Conservation (phyloP, 2,797 vertebrate species). For the Arctocebus calabarensis region DNA sequence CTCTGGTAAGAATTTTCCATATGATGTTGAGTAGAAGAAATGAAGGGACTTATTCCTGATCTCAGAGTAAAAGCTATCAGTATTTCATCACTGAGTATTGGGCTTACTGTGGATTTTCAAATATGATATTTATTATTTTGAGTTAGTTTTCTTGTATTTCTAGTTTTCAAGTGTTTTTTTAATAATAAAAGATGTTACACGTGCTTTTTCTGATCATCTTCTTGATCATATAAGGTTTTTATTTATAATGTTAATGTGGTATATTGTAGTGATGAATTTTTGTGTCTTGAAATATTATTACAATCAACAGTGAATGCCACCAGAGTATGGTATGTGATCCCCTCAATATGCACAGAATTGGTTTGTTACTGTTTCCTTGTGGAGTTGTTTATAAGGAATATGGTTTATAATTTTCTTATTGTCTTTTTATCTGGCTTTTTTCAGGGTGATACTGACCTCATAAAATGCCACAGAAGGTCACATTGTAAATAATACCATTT, state of each 20-base stretch:
- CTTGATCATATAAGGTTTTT: neutral
- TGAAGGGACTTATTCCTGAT: too few species aligned
- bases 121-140: neutral
- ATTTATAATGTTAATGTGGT: neutral
- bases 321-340: neutral
- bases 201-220: neutral
- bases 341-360: neutral
- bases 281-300: neutral
- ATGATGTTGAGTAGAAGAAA: too few species aligned
- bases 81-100: too few species aligned
- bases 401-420: neutral
- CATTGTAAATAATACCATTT: too few species aligned
- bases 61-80: too few species aligned
- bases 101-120: too few species aligned
- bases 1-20: too few species aligned
- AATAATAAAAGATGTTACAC: neutral
- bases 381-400: neutral
- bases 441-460: neutral
- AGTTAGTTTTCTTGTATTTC: neutral
- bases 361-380: neutral
- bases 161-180: neutral
- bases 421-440: neutral
- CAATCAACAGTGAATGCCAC: neutral
- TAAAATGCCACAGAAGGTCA: neutral
- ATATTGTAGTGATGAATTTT: neutral